Evolutionary conservation across 1,140 invertebrate genomes (phyloP).

Genomic region (Solenopsis invicta): DNA sequence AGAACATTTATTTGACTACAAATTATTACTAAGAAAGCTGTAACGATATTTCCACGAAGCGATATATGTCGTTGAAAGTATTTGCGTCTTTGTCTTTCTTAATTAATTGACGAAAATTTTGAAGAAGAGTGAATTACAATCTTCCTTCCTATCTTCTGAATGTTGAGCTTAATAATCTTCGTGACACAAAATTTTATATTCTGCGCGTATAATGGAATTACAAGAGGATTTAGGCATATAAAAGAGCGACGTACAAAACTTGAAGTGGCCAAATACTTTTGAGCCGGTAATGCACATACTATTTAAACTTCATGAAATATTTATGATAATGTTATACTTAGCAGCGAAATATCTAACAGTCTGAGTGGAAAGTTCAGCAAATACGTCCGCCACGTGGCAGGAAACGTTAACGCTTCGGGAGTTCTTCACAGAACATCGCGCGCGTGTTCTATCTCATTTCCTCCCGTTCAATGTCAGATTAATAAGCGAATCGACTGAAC

Average conservation of each 20-base stretch:
- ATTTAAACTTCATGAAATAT: background rate
- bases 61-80: background rate
- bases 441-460: background rate
- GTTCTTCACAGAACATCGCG: background rate
- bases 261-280: too few relatives aligned
- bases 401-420: background rate
- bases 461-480: constrained; percentile 34
- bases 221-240: too few relatives aligned
- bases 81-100: too few relatives aligned
- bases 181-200: too few relatives aligned
- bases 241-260: too few relatives aligned
- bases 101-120: too few relatives aligned
- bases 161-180: too few relatives aligned
- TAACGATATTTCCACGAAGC: background rate
- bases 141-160: too few relatives aligned
- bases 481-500: constrained; percentile 49
- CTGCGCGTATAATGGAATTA: too few relatives aligned
- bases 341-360: background rate
- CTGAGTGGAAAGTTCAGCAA: background rate
- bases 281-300: too few relatives aligned
- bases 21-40: background rate
- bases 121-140: too few relatives aligned
- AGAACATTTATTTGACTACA: background rate
- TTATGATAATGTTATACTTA: background rate
- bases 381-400: background rate